Evolutionary conservation across 2,888 invertebrate species (phyloP), one percentile per base, ranked within the genome.

Genomic region (Gastrophysa polygoni): DNA sequence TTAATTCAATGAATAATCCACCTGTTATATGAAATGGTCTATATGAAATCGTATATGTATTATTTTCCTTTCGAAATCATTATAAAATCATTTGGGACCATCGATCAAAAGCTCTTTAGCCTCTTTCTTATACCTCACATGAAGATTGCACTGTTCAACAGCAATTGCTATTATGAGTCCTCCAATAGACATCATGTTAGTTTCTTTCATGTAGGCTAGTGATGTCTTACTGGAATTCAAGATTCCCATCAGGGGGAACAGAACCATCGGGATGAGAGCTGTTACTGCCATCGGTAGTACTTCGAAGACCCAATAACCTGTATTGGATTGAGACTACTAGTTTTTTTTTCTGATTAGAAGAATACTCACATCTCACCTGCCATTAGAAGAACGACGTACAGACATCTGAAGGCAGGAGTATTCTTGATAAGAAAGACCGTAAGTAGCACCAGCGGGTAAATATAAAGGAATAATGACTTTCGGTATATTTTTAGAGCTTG

Each of bases 111-210:
- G 7, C 3, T 24, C 3, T 24, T 7, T 24, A 24, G 4, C 24
- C 24, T 5, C 4, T 24, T 5, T 24, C 4, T 3, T 24, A n/a
- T 24, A 24, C 24, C 24, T 24, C 7, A 91, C 90, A 73, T 96
- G 96, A 28, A 96, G 83, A 78, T 92, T 93, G 70, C 93, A 93
- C 78, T 92, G 90, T 81, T 96, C 95, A 1, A 96, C 91, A 0
- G 93, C 94, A 0, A 95, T 90, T 0, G 96, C 96, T 60, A 96
- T 92, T 80, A 95, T 90, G 68, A 96, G 85, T 16, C 95, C 95
- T 0, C 95, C 95, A 82, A 92, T 87, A 77, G 92, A 92, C 92
- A 93, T 92, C 85, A 92, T 91, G 73, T 91, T 89, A 0, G 92
- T 92, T 73, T 90, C 90, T 80, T 91, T 92, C 74, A 92, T 88